These are phyloP conservation scores for Strix aluco DNA, from an alignment of 2,113 vertebrate species.

Conservation along the genomic window DNA sequence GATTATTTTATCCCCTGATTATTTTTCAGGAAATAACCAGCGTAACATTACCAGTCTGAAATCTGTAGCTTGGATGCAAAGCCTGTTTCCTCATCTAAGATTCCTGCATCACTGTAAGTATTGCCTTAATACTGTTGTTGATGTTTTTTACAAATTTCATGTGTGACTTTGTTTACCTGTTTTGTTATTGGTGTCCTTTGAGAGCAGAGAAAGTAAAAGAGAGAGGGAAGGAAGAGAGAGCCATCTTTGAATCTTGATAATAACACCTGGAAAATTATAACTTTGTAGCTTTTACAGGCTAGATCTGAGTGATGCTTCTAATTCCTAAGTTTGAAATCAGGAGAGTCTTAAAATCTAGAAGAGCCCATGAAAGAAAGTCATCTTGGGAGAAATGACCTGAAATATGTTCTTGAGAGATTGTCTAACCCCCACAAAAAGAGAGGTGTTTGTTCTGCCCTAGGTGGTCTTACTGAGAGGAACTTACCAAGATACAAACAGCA, in stretches of 20 bases:
- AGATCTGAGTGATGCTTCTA: background rate
- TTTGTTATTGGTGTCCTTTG: background rate
- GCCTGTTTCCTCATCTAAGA: background rate
- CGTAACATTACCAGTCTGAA: background rate
- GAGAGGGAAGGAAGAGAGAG: background rate
- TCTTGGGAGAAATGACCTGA: background rate
- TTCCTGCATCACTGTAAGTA: background rate
- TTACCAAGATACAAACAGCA: background rate
- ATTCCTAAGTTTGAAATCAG: background rate
- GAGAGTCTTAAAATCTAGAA: background rate
- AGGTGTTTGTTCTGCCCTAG: background rate
- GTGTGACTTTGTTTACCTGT: background rate
- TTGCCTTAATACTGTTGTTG: background rate
- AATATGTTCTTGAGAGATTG: background rate
- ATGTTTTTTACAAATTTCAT: background rate
- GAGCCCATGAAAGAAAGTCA: background rate
- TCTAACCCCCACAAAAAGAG: background rate
- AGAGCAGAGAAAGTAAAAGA: background rate
- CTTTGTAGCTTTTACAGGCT: background rate
- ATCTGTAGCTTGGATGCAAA: background rate
- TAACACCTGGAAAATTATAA: background rate
- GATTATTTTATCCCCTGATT: background rate
- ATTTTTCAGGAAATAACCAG: background rate
- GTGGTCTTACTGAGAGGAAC: background rate
- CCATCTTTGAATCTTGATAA: background rate